Conservation (phyloP, 92 coral and sea anemone genomes). For the Epizoanthus ramosus region DNA sequence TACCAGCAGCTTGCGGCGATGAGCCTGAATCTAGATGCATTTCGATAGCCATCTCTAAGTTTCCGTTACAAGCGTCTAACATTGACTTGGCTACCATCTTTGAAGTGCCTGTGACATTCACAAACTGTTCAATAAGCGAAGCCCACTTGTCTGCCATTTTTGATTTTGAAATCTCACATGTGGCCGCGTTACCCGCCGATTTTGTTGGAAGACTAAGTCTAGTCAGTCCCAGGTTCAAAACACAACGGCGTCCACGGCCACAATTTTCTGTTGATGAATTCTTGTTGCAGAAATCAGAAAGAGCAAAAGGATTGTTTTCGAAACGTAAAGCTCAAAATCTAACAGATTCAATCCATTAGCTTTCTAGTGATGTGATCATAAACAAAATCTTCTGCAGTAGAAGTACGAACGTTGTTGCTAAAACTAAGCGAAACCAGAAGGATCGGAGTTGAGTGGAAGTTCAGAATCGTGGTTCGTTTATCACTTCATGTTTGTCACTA, state of each 20-base stretch:
- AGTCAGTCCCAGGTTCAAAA: constrained; percentile 16
- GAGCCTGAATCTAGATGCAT: constrained; percentile 93
- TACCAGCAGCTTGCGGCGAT: constrained; percentile 37
- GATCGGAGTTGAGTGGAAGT: too few species aligned
- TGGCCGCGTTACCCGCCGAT: constrained; percentile 40
- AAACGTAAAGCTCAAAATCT: too few species aligned
- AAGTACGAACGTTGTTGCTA: too few species aligned
- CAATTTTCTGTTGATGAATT: background rate
- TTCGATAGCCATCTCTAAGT: constrained; percentile 97
- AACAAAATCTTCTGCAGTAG: too few species aligned
- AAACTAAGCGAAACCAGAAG: too few species aligned
- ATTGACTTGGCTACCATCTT: constrained; percentile 75
- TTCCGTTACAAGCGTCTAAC: constrained; percentile 92
- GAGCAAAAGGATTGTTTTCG: too few species aligned
- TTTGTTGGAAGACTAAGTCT: constrained; percentile 22
- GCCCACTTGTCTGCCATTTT: constrained; percentile 94
- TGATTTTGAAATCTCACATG: constrained; percentile 41
- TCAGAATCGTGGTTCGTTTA: too few species aligned
- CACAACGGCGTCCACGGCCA: constrained; percentile 30
- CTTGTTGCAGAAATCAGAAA: too few species aligned
- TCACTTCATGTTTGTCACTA: too few species aligned
- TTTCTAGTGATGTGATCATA: too few species aligned
- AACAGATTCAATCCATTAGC: too few species aligned
- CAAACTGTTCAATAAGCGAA: constrained; percentile 78
- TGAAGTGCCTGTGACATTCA: constrained; percentile 89